Evolutionary conservation across 1,140 invertebrate genomes (phyloP), one percentile per base, ranked within the genome.

Genomic region (Triops longicaudatus): DNA sequence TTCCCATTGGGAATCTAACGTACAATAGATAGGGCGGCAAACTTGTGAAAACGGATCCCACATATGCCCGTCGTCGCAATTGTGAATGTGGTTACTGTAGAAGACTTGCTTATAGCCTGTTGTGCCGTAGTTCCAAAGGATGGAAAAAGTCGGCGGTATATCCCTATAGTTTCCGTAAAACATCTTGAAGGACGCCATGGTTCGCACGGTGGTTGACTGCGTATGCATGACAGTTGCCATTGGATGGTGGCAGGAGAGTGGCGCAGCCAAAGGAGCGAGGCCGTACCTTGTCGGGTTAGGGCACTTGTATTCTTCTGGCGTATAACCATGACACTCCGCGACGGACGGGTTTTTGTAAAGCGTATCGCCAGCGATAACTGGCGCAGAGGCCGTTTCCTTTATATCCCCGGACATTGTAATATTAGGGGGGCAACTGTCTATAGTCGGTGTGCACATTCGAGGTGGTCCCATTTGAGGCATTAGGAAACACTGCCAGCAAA

Each of bases 1-100:
- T 63, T 9, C 17, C 50, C 50, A 63, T 63, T 63, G 50, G 3
- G 50, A 63, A 73, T 42, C 14, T 14, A 73, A 22, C 14, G 31
- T 42, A 72, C 76, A 77, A 31, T 77, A 77, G 37, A 77, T 42
- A 12, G 17, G 71, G 7, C 76, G 26, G 72, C 76, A 77, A 17
- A 72, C 71, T 31, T 71, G 41, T 17, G 76, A 72, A 44, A 77
- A 77, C 17, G 76, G 76, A 43, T 77, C 76, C 72, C 72, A 77
- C 42, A 77, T 72, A 22, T 74, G 73, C 17, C 76, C 72, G 26
- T 37, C 26, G 10, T n/a, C 14, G 50, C 76, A 77, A 26, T 37
- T 41, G 72, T 73, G 27, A 42, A 73, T 72, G 12, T 73, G 41
- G 28, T 73, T 75, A 41, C 76, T 77, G 28, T 73, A 22, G 22